Evolutionary conservation across 2,888 invertebrate genomes (phyloP).

Genomic region (Tetragonula carbonaria): DNA sequence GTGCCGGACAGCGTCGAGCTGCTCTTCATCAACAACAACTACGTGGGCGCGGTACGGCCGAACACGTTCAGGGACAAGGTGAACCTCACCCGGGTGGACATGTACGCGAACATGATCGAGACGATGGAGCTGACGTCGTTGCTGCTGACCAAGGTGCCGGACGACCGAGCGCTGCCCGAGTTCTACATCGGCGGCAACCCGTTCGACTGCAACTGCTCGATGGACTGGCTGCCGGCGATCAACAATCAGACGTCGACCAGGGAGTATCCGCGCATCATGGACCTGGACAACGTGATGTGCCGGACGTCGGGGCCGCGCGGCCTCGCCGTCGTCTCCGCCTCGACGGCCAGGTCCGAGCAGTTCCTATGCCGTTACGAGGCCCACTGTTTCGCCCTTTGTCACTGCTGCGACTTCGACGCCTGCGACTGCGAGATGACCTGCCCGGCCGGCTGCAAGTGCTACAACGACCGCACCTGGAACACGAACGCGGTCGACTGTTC

Average conservation of each 20-base stretch:
- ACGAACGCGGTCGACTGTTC: conserved; percentile 97
- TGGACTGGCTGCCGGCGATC: conserved; percentile 97
- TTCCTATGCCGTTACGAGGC: conserved; percentile 96
- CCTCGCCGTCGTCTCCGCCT: conserved; percentile 91
- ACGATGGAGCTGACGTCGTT: conserved; percentile 93
- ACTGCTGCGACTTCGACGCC: conserved; percentile 97
- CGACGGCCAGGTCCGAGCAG: conserved; percentile 91
- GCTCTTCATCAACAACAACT: conserved; percentile 95
- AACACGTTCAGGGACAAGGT: conserved; percentile 95
- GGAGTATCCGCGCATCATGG: conserved; percentile 95
- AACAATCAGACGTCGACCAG: conserved; percentile 93
- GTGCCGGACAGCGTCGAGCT: conserved; percentile 95
- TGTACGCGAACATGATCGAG: conserved; percentile 94
- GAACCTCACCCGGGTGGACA: conserved; percentile 93
- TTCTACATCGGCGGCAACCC: conserved; percentile 97
- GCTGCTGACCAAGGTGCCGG: conserved; percentile 90
- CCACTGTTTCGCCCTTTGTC: conserved; percentile 97
- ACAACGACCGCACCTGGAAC: conserved; percentile 96
- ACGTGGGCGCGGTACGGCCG: conserved; percentile 91
- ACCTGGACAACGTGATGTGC: conserved; percentile 94
- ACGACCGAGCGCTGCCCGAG: conserved; percentile 91
- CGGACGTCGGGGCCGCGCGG: conserved; percentile 93
- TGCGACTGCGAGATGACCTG: conserved; percentile 99
- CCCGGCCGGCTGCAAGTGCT: conserved; percentile 96
- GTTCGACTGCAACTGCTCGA: conserved; percentile 96